Percentiles rank a stretch among this genome's conserved stretches.
These are phyloP conservation scores for Apus apus DNA, from an alignment of 2,113 vertebrate genomes.

Conservation along the genomic window DNA sequence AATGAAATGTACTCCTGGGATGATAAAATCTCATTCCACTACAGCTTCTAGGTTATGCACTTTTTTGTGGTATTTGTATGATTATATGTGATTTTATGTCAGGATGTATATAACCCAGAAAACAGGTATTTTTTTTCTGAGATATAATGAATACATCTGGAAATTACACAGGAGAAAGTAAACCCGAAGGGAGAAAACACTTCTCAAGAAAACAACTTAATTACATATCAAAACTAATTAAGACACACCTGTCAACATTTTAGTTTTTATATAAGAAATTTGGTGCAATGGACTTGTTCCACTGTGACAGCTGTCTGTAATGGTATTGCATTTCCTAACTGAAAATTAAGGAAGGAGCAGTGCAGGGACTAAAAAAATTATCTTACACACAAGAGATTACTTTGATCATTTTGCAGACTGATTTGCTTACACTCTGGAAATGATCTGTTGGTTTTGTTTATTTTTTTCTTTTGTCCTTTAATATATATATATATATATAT, in stretches of 20 bases:
- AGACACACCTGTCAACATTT: constrained; percentile 31
- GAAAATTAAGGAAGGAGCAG: background rate
- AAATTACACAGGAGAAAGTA: background rate
- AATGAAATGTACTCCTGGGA: background rate
- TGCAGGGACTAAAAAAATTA: background rate
- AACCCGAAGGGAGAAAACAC: background rate
- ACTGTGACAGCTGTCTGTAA: background rate
- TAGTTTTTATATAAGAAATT: background rate
- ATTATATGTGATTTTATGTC: background rate
- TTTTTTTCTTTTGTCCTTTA: background rate
- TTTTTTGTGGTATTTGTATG: background rate
- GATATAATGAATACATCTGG: background rate
- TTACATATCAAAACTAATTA: constrained; percentile 52
- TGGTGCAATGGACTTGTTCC: background rate
- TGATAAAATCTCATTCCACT: background rate
- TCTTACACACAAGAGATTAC: background rate
- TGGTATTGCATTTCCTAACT: background rate
- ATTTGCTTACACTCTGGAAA: background rate
- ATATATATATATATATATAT: too few species aligned
- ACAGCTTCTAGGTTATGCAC: background rate
- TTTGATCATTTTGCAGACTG: background rate
- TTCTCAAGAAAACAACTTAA: constrained; percentile 48
- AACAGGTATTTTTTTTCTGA: background rate
- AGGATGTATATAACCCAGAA: background rate
- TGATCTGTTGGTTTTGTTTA: background rate